Evolutionary conservation across 2,797 vertebrate species (phyloP).

Genomic region (Pseudomugil gertrudae): DNA sequence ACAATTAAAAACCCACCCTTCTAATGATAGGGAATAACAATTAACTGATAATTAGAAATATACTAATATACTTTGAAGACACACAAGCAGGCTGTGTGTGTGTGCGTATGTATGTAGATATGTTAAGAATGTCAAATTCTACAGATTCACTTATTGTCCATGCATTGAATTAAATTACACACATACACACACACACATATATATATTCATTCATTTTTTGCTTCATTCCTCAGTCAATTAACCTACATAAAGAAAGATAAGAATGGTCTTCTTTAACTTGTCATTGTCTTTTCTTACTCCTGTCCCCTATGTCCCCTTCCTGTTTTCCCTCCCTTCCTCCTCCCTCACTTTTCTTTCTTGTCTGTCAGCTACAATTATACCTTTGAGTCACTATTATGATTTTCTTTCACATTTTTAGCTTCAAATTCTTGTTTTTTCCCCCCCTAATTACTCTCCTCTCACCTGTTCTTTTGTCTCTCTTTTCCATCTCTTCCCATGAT

Average conservation of each 20-base stretch:
- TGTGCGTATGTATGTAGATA: constrained; percentile 38
- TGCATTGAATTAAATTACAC: constrained; percentile 72
- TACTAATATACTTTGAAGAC: constrained; percentile 76
- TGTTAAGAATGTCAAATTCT: constrained; percentile 71
- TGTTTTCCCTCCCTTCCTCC: background rate
- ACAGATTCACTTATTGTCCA: constrained; percentile 65
- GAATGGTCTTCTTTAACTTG: constrained; percentile 64
- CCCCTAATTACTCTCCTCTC: constrained; percentile 8
- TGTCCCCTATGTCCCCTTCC: constrained; percentile 62
- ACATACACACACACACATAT: too few species aligned
- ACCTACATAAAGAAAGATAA: constrained; percentile 76
- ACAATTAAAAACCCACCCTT: constrained; percentile 84
- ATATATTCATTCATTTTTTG: too few species aligned
- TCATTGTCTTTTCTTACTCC: constrained; percentile 68
- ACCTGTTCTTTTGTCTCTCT: background rate
- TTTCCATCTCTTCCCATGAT: constrained; percentile 9
- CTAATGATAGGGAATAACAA: constrained; percentile 83
- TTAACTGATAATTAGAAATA: constrained; percentile 84
- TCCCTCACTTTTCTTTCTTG: background rate
- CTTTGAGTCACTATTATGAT: background rate
- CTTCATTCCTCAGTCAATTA: constrained; percentile 80
- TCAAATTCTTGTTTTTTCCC: constrained; percentile 8
- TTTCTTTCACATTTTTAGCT: constrained; percentile 10
- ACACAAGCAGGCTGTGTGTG: constrained; percentile 48
- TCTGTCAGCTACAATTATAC: background rate